Percentiles rank a stretch among this genome's conserved stretches.
Evolutionary conservation across 2,888 invertebrate genomes (phyloP).

Genomic region (Cataglyphis rosenhaueri): DNA sequence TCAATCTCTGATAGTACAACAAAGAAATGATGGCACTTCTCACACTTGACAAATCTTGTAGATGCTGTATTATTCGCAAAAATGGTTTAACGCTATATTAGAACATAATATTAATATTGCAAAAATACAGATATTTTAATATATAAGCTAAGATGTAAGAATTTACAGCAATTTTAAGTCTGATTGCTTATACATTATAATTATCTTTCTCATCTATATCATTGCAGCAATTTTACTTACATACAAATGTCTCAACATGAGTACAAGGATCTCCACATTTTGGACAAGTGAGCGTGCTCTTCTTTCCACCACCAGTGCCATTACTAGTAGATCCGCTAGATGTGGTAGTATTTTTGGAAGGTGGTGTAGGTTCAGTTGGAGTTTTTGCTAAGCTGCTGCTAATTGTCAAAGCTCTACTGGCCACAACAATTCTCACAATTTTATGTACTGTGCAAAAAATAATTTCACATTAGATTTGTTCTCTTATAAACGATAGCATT

Average conservation of each 20-base stretch:
- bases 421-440: constrained; percentile 81
- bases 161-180: not conserved
- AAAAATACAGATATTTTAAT: not conserved
- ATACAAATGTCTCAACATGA: constrained; percentile 98
- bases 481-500: not conserved
- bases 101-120: constrained; percentile 14
- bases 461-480: not conserved
- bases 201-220: not conserved
- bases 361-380: constrained; percentile 81
- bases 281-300: constrained; percentile 94
- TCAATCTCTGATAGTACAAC: constrained; percentile 97
- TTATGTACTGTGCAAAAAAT: constrained; percentile 79
- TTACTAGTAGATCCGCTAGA: constrained; percentile 69
- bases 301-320: constrained; percentile 88
- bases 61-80: constrained; percentile 87
- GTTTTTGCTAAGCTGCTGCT: constrained; percentile 79
- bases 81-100: constrained; percentile 11
- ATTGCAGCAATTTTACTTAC: constrained; percentile 86
- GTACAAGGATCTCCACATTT: constrained; percentile 99
- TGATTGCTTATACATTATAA: not conserved
- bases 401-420: constrained; percentile 79
- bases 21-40: constrained; percentile 99
- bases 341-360: constrained; percentile 76
- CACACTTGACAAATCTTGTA: constrained; percentile 98
- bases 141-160: not conserved